Evolutionary conservation across 2,113 vertebrate genomes (phyloP), one percentile per base, ranked within the genome.

Genomic region (Oxygymnocypris stewartii): DNA sequence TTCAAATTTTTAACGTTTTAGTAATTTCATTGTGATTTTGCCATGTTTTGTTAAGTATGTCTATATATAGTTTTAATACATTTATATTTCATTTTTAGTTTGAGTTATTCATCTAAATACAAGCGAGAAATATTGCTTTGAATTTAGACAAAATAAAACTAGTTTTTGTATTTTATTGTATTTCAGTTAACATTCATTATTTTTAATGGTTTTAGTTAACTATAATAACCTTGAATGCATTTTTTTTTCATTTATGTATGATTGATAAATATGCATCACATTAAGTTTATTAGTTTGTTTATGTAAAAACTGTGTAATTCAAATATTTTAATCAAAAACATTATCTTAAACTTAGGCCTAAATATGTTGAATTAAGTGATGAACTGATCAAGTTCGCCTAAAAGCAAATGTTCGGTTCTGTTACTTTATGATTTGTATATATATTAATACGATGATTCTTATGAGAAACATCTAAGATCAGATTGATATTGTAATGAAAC

Each of bases 401-500:
- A 57, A 57, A 57, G 54, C 54, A 20, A 2, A 0, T 59, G n/a
- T n/a, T n/a, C n/a, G n/a, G 18, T 59, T 23, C 6, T 23, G 2
- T 20, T 59, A 9, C 2, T 0, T 0, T 59, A 59, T 59, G 57
- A 10, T 59, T 42, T 42, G 18, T 23, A 8, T 37, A 11, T 37
- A 5, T 71, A 9, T 42, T 73, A 10, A 42, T 10, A 12, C 9
- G 2, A 40, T 73, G 9, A 1, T 51, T 73, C 40, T 71, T 71
- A 71, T 3, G 35, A 40, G 35, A 71, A 71, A 18, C 18, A n/a
- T n/a, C n/a, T n/a, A n/a, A n/a, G 2, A 75, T 47, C 2, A 47
- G 42, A 47, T 14, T 76, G 73, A 47, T 44, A 25, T 12, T 75
- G 73, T 75, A 25, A 75, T 25, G 73, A 75, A 75, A 74, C 20